Base-by-base conservation (phyloP, 37 sponge, comb jelly and placozoan species). In the Beroe forskalii region DNA sequence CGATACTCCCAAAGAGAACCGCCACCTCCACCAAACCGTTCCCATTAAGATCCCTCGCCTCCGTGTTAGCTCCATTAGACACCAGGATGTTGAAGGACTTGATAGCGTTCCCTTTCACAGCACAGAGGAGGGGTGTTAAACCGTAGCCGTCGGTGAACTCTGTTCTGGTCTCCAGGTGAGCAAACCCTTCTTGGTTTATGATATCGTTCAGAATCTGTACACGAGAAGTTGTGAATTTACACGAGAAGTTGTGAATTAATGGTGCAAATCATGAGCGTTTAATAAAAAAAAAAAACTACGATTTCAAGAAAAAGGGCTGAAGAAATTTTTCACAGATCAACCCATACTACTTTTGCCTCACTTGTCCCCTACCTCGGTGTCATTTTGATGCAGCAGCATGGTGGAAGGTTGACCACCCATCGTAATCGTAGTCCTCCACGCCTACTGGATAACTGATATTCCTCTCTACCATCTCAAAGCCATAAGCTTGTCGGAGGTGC, bases 301-400 rank as follows among this genome's bases (percentile, higher is more conserved):
- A n/a, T n/a, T n/a, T n/a, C n/a, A n/a, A n/a, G n/a, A n/a, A n/a
- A n/a, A n/a, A n/a, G n/a, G n/a, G n/a, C n/a, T n/a, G n/a, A n/a
- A n/a, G n/a, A n/a, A n/a, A n/a, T n/a, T n/a, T n/a, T n/a, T n/a
- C n/a, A n/a, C 9, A 55, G 14, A 55, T 17, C 60, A 55, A 55
- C 60, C 60, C 60, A 9, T 17, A 9, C 60, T 17, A n/a, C n/a
- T n/a, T n/a, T n/a, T n/a, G n/a, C n/a, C n/a, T n/a, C n/a, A n/a
- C n/a, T n/a, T n/a, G n/a, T 20, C 9, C 60, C 60, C 60, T 55
- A 80, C 86, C 55, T 41, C 86, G 14, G 28, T 80, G 40, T 80
- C 86, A 43, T 80, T n/a, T 80, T n/a, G 86, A 35, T 33, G 86
- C 86, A 3, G 86, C 86, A n/a, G 86, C 55, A 80, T 80, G 86